Base-by-base conservation (phyloP, 2,888 invertebrate genomes). In the Odontocerum albicorne region DNA sequence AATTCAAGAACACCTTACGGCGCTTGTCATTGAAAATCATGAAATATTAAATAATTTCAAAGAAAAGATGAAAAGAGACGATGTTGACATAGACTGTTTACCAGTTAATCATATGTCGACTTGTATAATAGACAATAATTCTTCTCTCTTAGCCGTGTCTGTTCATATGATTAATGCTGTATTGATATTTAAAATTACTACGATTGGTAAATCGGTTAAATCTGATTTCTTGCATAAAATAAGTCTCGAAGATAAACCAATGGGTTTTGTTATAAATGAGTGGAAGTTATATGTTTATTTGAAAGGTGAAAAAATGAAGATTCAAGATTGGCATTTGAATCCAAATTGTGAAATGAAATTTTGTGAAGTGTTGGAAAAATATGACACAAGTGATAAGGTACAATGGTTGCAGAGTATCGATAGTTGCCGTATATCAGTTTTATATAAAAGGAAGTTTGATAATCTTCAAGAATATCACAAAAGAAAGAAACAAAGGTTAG, bases 401-500 rank as follows among this genome's bases (percentile, higher is more conserved):
- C n/a, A n/a, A n/a, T n/a, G n/a, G n/a, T 3, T 6, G 22, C 21
- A 38, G 4, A 10, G 68, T 50, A 62, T 0, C 63, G 63, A 47
- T 60, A 63, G 4, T 64, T 67, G 10, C 69, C 70, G 71, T 63
- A 73, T 85, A 38, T 81, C 82, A 51, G 67, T 82, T 49, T 79
- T 89, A 64, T 90, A 87, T 65, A 91, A 90, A 70, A 83, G 87
- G 64, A 89, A 85, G 65, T 90, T 82, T 74, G 89, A 91, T 68
- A 90, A 89, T 77, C 83, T 90, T 6, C 85, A 86, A 67, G 89
- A 89, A 64, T 91, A 90, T 71, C 81, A 86, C 66, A 86, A 87
- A 68, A 81, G 85, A 62, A 92, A 91, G 68, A 88, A 84, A 65
- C 78, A 80, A 63, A 80, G 90, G 64, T 71, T 89, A 58, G 82